Percentiles rank a stretch among this genome's conserved stretches.
These are phyloP conservation scores for Holocentrus rufus DNA, from an alignment of 2,797 vertebrate genomes.

Conservation along the genomic window DNA sequence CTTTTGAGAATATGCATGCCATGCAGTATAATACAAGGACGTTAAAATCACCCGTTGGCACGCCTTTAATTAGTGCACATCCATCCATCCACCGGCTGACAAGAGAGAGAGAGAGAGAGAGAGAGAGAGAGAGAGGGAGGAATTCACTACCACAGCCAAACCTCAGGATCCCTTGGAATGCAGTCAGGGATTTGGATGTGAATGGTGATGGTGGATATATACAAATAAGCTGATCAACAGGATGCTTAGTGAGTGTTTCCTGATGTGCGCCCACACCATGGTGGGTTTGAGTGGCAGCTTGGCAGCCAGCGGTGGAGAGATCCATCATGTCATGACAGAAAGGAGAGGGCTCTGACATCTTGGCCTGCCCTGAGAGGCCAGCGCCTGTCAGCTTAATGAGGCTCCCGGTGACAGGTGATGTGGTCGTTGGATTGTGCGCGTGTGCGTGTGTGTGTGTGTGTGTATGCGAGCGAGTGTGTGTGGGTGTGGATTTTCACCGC, in stretches of 20 bases:
- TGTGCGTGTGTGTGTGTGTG: slow-evolving; percentile 31
- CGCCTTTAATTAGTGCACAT: neutral
- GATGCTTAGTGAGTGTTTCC: slow-evolving; percentile 72
- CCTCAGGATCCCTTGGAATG: slow-evolving; percentile 20
- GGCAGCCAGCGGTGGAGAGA: slow-evolving; percentile 75
- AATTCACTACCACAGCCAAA: slow-evolving; percentile 26
- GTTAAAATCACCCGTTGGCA: neutral
- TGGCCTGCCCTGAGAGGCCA: slow-evolving; percentile 76
- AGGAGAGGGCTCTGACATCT: slow-evolving; percentile 73
- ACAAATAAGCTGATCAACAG: slow-evolving; percentile 73
- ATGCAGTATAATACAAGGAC: neutral
- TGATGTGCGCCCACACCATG: slow-evolving; percentile 74
- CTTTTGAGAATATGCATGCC: neutral
- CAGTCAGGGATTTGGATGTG: slow-evolving; percentile 30
- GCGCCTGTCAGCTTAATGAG: slow-evolving; percentile 80
- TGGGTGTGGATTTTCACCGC: slow-evolving; percentile 47
- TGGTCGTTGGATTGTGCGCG: slow-evolving; percentile 61
- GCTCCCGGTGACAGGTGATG: slow-evolving; percentile 77
- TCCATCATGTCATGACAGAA: slow-evolving; percentile 78
- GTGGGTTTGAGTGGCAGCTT: slow-evolving; percentile 77
- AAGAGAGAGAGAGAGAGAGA: neutral
- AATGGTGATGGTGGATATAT: slow-evolving; percentile 39
- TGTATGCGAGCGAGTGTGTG: slow-evolving; percentile 8
- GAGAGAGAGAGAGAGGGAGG: neutral
- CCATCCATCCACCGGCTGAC: slow-evolving; percentile 13